Base-by-base conservation (phyloP, 2,888 invertebrate genomes). In the Odontocolon sp. region DNA sequence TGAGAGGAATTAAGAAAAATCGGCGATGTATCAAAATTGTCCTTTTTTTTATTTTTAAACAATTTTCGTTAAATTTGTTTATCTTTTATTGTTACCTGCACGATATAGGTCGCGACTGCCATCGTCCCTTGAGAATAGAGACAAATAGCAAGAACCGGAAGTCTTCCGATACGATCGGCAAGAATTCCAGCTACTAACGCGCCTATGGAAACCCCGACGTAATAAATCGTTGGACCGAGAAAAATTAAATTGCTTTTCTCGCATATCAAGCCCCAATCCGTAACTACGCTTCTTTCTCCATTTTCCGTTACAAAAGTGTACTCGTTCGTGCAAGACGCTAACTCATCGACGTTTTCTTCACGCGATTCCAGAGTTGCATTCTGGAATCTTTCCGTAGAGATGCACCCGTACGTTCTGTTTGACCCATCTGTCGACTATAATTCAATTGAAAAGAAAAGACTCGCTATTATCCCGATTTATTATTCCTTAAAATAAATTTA, bases 201-300 rank as follows among this genome's bases (percentile, higher is more conserved):
- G 33, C 92, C 91, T 31, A 91, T 71, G 23, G 91, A 84, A 5
- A 91, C 88, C 0, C 91, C 91, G 26, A 84, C 80, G 73, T 89
- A 90, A 82, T 91, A 91, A 18, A 90, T 81, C 1, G 86, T 87
- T 9, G 87, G 86, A 0, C 89, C 87, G 63, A 90, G 82, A 38
- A 87, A 84, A 11, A 84, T 84, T 11, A 91, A 78, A 71, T 88
- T 85, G 47, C 82, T 83, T 42, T 86, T 86, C 31, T 89, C 88
- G 79, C 91, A 91, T 28, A 92, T 88, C 72, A 91, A 83, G 1
- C 83, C 82, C 91, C 91, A 91, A 87, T 91, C 88, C 63, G 84
- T 89, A 2, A 86, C 85, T 16, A 88, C 85, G 68, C 84, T 89
- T 26, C 76, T 85, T 36, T 86, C 84, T 33, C 84, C 79, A 71